Base-by-base conservation (phyloP, 2,797 vertebrate genomes). In the Notamacropus eugenii region DNA sequence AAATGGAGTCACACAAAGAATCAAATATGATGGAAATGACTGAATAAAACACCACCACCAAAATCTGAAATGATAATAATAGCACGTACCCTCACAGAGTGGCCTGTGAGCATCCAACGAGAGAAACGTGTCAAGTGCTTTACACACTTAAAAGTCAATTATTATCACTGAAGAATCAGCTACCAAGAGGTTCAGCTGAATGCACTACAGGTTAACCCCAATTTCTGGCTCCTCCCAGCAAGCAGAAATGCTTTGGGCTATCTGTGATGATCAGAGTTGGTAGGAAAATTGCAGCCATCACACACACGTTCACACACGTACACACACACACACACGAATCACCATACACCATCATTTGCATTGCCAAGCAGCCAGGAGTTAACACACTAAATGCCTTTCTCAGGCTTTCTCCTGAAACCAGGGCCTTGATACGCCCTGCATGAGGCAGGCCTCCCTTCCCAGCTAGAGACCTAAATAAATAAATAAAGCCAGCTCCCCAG, bases 371-470 rank as follows among this genome's bases (percentile, higher is more conserved):
- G 52, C 52, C 52, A 52, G 52, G 52, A 8, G 52, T 16, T 55
- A 55, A 55, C 55, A 14, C 54, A 24, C 29, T 55, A 94, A 95
- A 95, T 95, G 94, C 92, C 93, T 27, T 46, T 1, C 31, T 24
- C 9, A 50, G 92, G 28, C 40, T 87, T 50, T 50, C 74, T 87
- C 24, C n/a, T 22, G 31, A 87, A 87, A 50, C 40, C 9, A 34
- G 10, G 24, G 40, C 74, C 74, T 46, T 4, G 74, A 27, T 50
- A 27, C 28, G 74, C 74, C 40, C 22, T 22, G 74, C 19, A 87
- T 87, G 27, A 87, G 40, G 40, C 74, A 27, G 40, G 93, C 95
- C 55, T 92, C 95, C 95, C 93, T 57, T 46, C 29, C 57, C 92
- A 34, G 87, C 62, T 12, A 55, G 31, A 58, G n/a, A 74, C 54